Evolutionary conservation across 2,888 invertebrate genomes (phyloP).

Genomic region (Drosophila recens): DNA sequence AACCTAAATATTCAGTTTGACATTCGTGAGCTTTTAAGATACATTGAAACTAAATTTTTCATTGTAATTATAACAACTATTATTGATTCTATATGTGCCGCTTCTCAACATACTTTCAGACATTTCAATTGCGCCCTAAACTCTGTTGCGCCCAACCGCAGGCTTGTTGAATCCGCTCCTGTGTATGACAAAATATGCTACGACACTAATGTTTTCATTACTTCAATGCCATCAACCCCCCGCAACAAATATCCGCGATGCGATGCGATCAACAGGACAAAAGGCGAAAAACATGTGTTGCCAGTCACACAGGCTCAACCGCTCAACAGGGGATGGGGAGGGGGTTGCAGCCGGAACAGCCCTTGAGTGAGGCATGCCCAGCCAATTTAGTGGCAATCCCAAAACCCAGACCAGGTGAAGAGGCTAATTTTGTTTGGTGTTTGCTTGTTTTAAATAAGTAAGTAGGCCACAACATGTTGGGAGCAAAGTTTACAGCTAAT

Average conservation of each 20-base stretch:
- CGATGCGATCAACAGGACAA: constrained; percentile 84
- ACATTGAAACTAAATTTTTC: too few species aligned
- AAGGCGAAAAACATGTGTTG: constrained; percentile 84
- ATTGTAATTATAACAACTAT: too few species aligned
- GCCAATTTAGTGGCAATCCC: constrained; percentile 24
- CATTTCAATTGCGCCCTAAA: not conserved
- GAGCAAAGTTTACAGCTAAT: constrained; percentile 6
- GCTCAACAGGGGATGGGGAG: constrained; percentile 34
- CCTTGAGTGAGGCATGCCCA: constrained; percentile 31
- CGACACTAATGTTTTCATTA: constrained; percentile 77
- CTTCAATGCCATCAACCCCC: constrained; percentile 39
- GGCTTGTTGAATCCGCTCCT: constrained; percentile 47
- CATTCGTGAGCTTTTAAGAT: too few species aligned
- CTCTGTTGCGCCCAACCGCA: constrained; percentile 13
- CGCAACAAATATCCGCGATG: constrained; percentile 31
- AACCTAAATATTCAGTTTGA: too few species aligned
- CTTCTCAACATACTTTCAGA: too few species aligned
- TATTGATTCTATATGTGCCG: too few species aligned
- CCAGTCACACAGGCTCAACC: constrained; percentile 82
- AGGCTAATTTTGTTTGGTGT: constrained; percentile 78
- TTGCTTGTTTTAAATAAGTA: constrained; percentile 79
- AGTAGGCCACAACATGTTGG: constrained; percentile 53
- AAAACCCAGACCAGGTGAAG: constrained; percentile 3
- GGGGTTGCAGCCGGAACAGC: constrained; percentile 14
- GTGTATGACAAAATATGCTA: constrained; percentile 67